A percentile compares a stretch with the other conserved stretches of the same genome.
Evolutionary conservation across 1,140 invertebrate species (phyloP).

Genomic region (Eurytemora carolleeae): DNA sequence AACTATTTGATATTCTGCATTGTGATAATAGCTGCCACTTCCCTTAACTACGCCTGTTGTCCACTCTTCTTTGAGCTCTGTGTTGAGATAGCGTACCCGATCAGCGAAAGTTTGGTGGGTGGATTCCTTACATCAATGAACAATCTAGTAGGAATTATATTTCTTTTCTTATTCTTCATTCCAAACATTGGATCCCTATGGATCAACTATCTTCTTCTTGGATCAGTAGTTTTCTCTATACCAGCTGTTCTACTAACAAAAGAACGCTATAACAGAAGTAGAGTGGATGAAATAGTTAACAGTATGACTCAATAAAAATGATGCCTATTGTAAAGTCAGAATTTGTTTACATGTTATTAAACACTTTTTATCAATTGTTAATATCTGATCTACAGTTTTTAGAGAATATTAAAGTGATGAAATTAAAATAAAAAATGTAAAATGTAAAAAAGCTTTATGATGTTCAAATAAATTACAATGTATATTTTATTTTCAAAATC

Average conservation of each 20-base stretch:
- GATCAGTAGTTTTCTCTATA: not conserved
- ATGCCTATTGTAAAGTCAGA: too few relatives aligned
- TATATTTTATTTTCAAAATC: too few relatives aligned
- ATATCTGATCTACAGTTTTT: too few relatives aligned
- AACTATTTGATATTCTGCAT: too few relatives aligned
- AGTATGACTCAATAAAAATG: too few relatives aligned
- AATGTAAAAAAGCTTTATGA: too few relatives aligned
- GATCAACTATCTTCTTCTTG: not conserved
- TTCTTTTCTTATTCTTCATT: not conserved
- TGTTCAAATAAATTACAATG: too few relatives aligned
- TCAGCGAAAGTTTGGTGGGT: slow-evolving; percentile 30
- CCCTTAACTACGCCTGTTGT: slow-evolving; percentile 27
- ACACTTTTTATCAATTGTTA: too few relatives aligned
- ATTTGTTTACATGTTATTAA: too few relatives aligned
- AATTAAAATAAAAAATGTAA: too few relatives aligned
- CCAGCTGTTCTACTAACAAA: not conserved
- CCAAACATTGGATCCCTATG: not conserved
- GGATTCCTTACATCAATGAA: slow-evolving; percentile 26
- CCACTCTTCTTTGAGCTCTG: slow-evolving; percentile 31
- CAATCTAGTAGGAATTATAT: not conserved
- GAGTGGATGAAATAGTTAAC: too few relatives aligned
- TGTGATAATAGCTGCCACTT: slow-evolving; percentile 24
- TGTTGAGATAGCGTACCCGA: slow-evolving; percentile 31
- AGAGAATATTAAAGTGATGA: too few relatives aligned
- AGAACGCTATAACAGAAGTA: not conserved